phyloP scores from a whole-genome alignment of 1,140 invertebrate genomes.

The Meloidogyne hapla region DNA sequence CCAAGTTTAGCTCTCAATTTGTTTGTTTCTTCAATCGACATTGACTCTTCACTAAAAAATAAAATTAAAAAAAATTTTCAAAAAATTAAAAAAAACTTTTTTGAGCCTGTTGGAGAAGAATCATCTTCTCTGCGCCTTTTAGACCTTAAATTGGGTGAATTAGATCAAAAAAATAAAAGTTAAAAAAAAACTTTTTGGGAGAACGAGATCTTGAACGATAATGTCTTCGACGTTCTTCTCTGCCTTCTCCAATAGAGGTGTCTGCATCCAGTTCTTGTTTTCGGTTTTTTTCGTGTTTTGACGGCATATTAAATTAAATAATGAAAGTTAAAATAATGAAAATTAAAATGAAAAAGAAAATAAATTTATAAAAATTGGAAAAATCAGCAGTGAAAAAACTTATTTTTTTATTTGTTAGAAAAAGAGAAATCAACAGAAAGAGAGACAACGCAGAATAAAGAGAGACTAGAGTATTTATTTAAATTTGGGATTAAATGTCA shows the following conservation, averaged over 20 bases:
- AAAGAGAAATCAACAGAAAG: too few relatives aligned
- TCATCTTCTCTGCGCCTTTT: background rate
- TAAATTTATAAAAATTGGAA: too few relatives aligned
- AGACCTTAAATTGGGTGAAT: constrained; percentile 1
- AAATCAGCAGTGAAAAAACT: background rate
- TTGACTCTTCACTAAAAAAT: constrained; percentile 44
- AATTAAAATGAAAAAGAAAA: too few relatives aligned
- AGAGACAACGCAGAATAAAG: too few relatives aligned
- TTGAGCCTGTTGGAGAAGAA: background rate
- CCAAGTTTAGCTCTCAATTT: constrained; percentile 76
- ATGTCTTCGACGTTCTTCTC: background rate
- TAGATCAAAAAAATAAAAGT: too few relatives aligned
- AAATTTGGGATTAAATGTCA: too few relatives aligned
- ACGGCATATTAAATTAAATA: constrained; percentile 10
- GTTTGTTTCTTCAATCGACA: constrained; percentile 55
- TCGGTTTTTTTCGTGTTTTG: constrained; percentile 30
- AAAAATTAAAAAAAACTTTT: background rate
- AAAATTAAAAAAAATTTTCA: background rate
- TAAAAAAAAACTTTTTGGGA: constrained; percentile 13
- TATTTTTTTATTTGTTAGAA: too few relatives aligned
- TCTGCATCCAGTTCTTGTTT: constrained; percentile 28
- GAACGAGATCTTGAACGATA: constrained; percentile 6
- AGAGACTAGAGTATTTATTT: too few relatives aligned
- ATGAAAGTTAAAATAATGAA: background rate
- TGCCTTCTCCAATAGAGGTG: background rate